Percentiles rank a stretch among this genome's conserved stretches.
Evolutionary conservation across 2,113 vertebrate species (phyloP).

Genomic region (Rissa tridactyla): DNA sequence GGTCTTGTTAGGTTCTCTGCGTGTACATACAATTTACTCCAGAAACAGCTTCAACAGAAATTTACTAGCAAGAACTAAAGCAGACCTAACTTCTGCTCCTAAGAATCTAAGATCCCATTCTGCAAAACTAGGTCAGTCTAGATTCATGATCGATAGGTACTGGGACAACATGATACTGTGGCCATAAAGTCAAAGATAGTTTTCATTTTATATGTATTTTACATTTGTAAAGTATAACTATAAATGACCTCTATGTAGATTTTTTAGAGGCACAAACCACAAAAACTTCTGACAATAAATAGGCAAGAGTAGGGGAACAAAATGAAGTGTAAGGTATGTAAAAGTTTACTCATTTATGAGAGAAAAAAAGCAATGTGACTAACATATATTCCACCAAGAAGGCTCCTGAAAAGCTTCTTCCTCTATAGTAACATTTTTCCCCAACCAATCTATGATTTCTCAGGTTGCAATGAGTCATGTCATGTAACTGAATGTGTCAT

Average conservation of each 20-base stretch:
- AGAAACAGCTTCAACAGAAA: neutral
- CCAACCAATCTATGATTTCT: conserved; percentile 33
- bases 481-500: conserved; percentile 45
- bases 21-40: neutral
- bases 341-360: neutral
- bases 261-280: neutral
- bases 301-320: neutral
- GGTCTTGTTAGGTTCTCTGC: neutral
- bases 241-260: neutral
- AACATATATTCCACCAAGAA: neutral
- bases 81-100: neutral
- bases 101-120: neutral
- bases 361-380: neutral
- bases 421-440: conserved; percentile 5
- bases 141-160: neutral
- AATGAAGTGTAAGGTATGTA: neutral
- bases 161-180: neutral
- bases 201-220: neutral
- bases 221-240: neutral
- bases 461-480: conserved; percentile 46
- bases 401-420: neutral
- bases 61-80: neutral
- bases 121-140: neutral
- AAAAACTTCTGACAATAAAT: neutral
- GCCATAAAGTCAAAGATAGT: neutral